phyloP scores from a whole-genome alignment of 2,113 vertebrate species.

The Pionites leucogaster region DNA sequence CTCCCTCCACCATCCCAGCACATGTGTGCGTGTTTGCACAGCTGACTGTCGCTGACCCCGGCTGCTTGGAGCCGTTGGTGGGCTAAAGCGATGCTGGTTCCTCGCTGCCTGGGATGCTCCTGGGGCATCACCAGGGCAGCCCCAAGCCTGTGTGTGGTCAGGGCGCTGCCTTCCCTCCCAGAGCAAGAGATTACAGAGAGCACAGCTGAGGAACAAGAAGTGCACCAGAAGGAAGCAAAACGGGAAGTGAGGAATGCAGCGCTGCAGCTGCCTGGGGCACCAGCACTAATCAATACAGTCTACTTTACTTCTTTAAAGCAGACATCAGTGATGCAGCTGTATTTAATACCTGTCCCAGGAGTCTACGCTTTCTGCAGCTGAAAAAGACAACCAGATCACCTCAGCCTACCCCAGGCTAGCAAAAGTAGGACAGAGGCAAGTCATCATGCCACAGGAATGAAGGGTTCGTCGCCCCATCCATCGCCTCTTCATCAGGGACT shows the following conservation, averaged over 20 bases:
- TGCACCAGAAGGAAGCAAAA: neutral
- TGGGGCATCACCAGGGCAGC: neutral
- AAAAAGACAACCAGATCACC: neutral
- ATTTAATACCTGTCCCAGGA: neutral
- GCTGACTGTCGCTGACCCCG: neutral
- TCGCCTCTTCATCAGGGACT: neutral
- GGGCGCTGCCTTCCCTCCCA: neutral
- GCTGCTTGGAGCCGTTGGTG: neutral
- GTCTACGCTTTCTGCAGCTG: neutral
- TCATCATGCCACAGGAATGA: neutral
- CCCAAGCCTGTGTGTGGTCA: neutral
- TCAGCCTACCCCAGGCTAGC: neutral
- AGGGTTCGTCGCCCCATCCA: neutral
- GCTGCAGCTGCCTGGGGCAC: fast-evolving
- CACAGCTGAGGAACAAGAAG: neutral
- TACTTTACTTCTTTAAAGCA: neutral
- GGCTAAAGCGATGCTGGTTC: neutral
- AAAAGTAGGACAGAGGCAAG: neutral
- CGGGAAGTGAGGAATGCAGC: neutral
- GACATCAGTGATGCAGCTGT: neutral
- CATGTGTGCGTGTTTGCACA: conserved; percentile 35
- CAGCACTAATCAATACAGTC: neutral
- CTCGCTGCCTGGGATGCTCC: neutral
- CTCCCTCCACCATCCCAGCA: neutral
- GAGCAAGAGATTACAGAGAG: neutral